Base-by-base conservation (phyloP, 1,140 invertebrate genomes). In the Drosophila chauvacae region DNA sequence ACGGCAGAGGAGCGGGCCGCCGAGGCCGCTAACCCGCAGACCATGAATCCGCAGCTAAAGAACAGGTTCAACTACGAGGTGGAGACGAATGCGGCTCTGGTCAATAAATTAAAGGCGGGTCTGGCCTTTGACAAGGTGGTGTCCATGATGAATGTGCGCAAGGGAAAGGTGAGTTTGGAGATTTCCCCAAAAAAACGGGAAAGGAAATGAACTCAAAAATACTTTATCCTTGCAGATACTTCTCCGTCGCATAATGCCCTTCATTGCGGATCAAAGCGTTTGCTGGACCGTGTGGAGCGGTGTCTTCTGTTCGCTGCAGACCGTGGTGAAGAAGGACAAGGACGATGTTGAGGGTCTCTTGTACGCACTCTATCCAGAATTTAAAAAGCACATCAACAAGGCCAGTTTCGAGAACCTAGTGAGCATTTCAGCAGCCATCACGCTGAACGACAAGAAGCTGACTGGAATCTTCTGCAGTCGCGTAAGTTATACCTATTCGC, bases 111-210 rank as follows among this genome's bases (percentile, higher is more conserved):
- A 60, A 94, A 95, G 51, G 92, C 94, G 0, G 95, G 95, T 5
- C 91, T 96, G 33, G 92, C 95, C 39, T 94, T 95, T 72, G 95
- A 95, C 10, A 94, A 96, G 83, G 93, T 96, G 71, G 90, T 94
- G 10, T 94, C 94, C 79, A 95, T 96, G 93, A 92, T 96, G 72
- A 95, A 94, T 78, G 95, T 96, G 56, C 94, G 96, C 68, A 96
- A 96, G 84, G 96, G 96, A 87, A 95, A 96, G 93, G 95, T 96
- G 90, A 87, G 74, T 86, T 47, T 7, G n/a, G n/a, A n/a, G n/a
- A n/a, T n/a, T n/a, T n/a, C n/a, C n/a, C n/a, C n/a, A n/a, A n/a
- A n/a, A n/a, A n/a, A n/a, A n/a, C n/a, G n/a, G n/a, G n/a, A n/a
- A 14, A 47, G 23, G 14, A 26, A 48, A 9, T 6, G 56, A n/a